phyloP scores from a whole-genome alignment of 2,888 invertebrate genomes.

The Tromatobia lineatoria region DNA sequence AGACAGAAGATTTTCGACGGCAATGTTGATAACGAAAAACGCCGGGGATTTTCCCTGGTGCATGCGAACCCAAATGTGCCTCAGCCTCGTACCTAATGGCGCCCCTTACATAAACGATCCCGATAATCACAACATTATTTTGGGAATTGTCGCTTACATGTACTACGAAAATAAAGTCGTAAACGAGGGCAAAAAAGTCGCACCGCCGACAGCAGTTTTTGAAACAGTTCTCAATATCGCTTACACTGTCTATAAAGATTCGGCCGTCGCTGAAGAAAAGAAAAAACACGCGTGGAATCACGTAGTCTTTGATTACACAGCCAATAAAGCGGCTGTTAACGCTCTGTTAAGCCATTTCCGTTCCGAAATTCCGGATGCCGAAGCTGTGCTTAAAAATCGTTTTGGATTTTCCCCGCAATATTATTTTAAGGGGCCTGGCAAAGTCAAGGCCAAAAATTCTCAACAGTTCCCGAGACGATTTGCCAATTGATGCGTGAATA shows the following conservation, averaged over 20 bases:
- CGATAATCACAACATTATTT: constrained; percentile 23
- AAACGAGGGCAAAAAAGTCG: neutral
- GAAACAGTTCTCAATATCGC: constrained; percentile 43
- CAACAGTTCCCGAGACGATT: neutral
- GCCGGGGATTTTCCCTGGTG: constrained; percentile 49
- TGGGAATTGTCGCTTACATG: constrained; percentile 42
- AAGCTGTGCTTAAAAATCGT: constrained; percentile 9
- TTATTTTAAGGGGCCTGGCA: neutral
- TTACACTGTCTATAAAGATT: constrained; percentile 30
- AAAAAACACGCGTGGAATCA: constrained; percentile 48
- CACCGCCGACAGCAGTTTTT: neutral
- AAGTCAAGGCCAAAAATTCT: neutral
- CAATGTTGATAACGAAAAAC: constrained; percentile 23
- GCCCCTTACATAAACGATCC: neutral
- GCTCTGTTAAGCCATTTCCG: constrained; percentile 20
- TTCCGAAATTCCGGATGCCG: constrained; percentile 36
- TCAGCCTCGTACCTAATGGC: constrained; percentile 35
- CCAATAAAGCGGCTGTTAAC: neutral
- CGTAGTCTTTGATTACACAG: constrained; percentile 40
- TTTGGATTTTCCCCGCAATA: constrained; percentile 16
- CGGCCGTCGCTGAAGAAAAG: constrained; percentile 12
- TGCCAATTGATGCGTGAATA: neutral
- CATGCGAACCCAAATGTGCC: constrained; percentile 55
- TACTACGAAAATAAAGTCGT: constrained; percentile 50
- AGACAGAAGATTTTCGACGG: constrained; percentile 43